Conservation (phyloP, 2,888 invertebrate species). For the Athetis lepigone region DNA sequence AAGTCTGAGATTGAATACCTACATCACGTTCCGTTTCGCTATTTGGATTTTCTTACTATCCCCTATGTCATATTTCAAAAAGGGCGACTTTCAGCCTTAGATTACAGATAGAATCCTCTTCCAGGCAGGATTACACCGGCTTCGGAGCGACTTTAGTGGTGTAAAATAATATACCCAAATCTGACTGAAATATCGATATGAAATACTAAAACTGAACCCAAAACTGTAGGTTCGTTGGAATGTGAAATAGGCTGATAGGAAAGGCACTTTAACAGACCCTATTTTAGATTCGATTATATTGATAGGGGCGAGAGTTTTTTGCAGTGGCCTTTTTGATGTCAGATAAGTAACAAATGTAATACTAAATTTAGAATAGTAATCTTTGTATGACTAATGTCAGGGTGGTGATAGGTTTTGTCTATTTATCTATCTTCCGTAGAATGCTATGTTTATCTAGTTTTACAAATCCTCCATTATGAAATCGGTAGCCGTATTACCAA, state of each 20-base stretch:
- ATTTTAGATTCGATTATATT: conserved; percentile 35
- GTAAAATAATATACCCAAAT: conserved; percentile 36
- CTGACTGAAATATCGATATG: conserved; percentile 25
- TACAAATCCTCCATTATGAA: neutral
- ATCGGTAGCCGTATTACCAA: neutral
- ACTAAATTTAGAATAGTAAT: neutral
- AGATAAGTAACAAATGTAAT: neutral
- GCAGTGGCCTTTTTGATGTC: neutral
- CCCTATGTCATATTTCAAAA: conserved; percentile 33
- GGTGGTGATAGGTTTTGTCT: no score
- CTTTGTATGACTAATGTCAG: neutral
- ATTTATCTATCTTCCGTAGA: no score
- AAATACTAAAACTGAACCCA: conserved; percentile 2
- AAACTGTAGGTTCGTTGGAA: conserved; percentile 9
- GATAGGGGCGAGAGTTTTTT: neutral
- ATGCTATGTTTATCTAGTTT: neutral
- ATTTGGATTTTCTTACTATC: neutral
- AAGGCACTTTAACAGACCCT: conserved; percentile 1
- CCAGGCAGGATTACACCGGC: conserved; percentile 25
- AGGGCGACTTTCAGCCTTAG: conserved; percentile 8
- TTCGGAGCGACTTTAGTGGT: conserved; percentile 7
- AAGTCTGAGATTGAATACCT: conserved; percentile 22
- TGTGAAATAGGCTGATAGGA: conserved; percentile 12
- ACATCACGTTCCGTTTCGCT: conserved; percentile 3
- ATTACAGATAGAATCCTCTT: conserved; percentile 24